Conservation (phyloP, 2,888 invertebrate species). For the Melolontha melolontha region DNA sequence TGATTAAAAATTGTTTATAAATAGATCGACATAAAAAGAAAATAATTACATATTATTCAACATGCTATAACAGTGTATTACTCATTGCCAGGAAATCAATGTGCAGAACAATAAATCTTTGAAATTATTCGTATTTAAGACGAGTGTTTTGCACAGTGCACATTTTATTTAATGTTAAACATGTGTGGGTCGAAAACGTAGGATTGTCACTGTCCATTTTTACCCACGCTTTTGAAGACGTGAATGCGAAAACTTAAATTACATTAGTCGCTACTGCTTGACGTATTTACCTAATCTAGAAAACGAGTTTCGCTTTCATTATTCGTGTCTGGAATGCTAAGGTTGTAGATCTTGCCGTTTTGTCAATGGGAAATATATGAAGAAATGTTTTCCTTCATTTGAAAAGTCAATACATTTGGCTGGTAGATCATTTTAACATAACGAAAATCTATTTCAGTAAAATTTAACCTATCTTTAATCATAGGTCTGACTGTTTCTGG, state of each 20-base stretch:
- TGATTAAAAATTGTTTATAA: conserved; percentile 17
- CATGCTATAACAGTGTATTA: conserved; percentile 16
- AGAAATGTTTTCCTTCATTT: no score
- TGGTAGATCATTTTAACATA: no score
- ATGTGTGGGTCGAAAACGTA: conserved; percentile 1
- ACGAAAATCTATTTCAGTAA: no score
- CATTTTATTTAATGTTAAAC: conserved; percentile 8
- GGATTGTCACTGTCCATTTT: conserved; percentile 7
- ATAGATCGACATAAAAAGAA: conserved; percentile 7
- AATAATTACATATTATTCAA: conserved; percentile 6
- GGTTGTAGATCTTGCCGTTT: no score
- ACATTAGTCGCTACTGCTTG: conserved; percentile 3
- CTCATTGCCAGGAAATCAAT: conserved; percentile 5
- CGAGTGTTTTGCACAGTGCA: conserved; percentile 2
- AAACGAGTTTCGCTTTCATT: conserved; percentile 22
- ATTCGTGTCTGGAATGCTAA: not conserved
- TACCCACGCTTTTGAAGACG: conserved; percentile 3
- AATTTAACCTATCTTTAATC: no score
- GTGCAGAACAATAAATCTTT: conserved; percentile 11
- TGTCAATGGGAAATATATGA: no score
- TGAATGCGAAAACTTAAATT: not conserved
- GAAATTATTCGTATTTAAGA: not conserved
- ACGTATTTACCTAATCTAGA: not conserved
- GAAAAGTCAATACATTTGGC: no score
- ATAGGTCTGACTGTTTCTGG: no score